Base-by-base conservation (phyloP, 2,113 vertebrate genomes). In the Pomatorhinus ruficollis region DNA sequence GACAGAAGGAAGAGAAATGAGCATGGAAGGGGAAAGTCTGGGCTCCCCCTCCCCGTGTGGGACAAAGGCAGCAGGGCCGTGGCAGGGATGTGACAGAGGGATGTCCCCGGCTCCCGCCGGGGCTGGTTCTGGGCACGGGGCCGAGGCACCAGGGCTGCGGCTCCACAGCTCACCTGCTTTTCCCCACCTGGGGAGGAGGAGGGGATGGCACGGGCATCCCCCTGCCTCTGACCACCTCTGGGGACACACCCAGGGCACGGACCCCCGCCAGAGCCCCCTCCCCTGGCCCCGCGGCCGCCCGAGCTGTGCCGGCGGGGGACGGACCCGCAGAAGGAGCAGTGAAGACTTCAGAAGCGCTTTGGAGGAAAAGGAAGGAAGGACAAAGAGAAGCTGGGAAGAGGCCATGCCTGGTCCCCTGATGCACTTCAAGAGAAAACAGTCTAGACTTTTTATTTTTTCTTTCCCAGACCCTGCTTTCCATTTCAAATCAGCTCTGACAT, bases 401-500 rank as follows among this genome's bases (percentile, higher is more conserved):
- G 74, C 80, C 4, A 13, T 72, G 35, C 81, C 42, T 70, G 56
- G 12, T 76, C 47, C 84, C 61, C 63, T 75, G 61, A 30, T 50
- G 83, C 65, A 40, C 69, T 95, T 82, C 87, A 87, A 72, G 42
- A 83, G 69, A 47, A 79, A 93, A 79, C n/a, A 72, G 44, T 49
- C 61, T 69, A 47, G 68, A 49, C 28, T 45, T 75, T 30, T 35
- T 30, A 37, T 27, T 53, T 60, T 64, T 64, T 50, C 28, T 37
- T 18, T 15, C 37, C 35, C 57, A 44, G 83, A 28, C 69, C 42
- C 50, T 77, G 33, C 39, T 96, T 95, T 95, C 83, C 83, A 66
- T 95, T 95, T 95, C 78, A 91, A 95, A 95, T 94, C 75, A 89
- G 42, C 54, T 42, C 66, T 91, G 78, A 66, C 74, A 42, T 45